A percentile compares a stretch with the other conserved stretches of the same genome.
phyloP scores from a whole-genome alignment of 2,797 vertebrate genomes.

The Amblyopsis hoosieri region DNA sequence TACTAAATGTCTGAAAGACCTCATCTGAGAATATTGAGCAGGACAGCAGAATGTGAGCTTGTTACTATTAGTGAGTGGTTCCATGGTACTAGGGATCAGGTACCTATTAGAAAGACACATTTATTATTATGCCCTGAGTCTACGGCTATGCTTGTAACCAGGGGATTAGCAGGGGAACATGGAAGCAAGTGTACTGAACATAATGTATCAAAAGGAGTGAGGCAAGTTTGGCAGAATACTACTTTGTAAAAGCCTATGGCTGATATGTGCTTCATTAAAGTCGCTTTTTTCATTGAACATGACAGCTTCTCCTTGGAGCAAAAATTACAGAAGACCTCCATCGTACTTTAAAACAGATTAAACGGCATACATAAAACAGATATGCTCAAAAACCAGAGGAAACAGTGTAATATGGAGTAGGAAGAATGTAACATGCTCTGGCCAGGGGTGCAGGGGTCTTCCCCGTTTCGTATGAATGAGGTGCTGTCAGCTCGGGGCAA shows the following conservation, averaged over 20 bases:
- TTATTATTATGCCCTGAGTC: constrained; percentile 68
- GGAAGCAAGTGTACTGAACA: constrained; percentile 40
- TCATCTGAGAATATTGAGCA: constrained; percentile 25
- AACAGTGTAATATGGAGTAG: constrained; percentile 52
- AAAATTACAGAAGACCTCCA: constrained; percentile 45
- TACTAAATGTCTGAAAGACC: constrained; percentile 22
- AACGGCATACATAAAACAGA: constrained; percentile 54
- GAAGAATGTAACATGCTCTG: constrained; percentile 53
- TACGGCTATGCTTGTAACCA: constrained; percentile 63
- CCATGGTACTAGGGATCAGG: constrained; percentile 68
- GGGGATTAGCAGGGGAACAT: constrained; percentile 57
- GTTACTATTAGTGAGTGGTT: constrained; percentile 28
- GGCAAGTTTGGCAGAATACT: constrained; percentile 55
- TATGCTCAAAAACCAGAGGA: constrained; percentile 49
- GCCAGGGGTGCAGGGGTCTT: constrained; percentile 47
- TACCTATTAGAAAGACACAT: constrained; percentile 77
- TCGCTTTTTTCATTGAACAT: constrained; percentile 52
- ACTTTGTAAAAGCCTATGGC: constrained; percentile 53
- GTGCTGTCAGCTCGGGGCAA: constrained; percentile 50
- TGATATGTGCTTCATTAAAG: constrained; percentile 57
- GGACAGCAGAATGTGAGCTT: constrained; percentile 50
- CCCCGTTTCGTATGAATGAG: constrained; percentile 59
- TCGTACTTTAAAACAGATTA: constrained; percentile 25
- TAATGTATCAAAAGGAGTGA: constrained; percentile 33
- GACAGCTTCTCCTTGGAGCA: constrained; percentile 50